phyloP scores from a whole-genome alignment of 2,113 vertebrate genomes.

The Thymallus thymallus region DNA sequence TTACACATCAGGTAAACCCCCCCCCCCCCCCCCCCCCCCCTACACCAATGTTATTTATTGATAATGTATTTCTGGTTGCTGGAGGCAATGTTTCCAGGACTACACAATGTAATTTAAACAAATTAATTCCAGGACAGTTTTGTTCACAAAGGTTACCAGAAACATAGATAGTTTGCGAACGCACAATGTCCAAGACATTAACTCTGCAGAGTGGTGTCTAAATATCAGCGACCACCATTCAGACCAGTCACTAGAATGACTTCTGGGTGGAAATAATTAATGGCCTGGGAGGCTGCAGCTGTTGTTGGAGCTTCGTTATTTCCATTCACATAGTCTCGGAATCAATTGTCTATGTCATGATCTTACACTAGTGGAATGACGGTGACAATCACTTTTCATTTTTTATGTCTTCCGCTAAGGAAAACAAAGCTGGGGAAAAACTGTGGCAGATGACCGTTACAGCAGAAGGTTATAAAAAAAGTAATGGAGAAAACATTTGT shows the following conservation, averaged over 20 bases:
- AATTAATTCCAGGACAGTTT: not conserved
- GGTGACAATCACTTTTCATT: not conserved
- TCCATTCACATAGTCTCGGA: not conserved
- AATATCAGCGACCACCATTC: not conserved
- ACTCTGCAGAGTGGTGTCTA: not conserved
- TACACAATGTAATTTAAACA: not conserved
- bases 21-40: too few relatives aligned
- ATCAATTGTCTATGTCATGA: slow-evolving; percentile 13
- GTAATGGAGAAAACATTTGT: slow-evolving; percentile 22
- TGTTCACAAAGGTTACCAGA: not conserved
- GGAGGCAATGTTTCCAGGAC: not conserved
- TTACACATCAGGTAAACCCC: not conserved
- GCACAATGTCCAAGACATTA: not conserved
- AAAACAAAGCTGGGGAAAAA: slow-evolving; percentile 22
- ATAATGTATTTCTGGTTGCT: not conserved
- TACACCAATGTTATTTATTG: not conserved
- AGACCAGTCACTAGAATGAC: not conserved
- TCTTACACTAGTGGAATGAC: not conserved
- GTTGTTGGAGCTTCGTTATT: slow-evolving; percentile 1
- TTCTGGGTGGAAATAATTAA: not conserved
- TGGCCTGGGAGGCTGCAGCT: not conserved
- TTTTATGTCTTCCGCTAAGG: not conserved
- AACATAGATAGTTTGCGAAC: not conserved
- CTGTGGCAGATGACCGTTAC: slow-evolving; percentile 15
- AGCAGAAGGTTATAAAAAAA: slow-evolving; percentile 18